Evolutionary conservation across 1,140 invertebrate species (phyloP).

Genomic region (Drosophila nannoptera): DNA sequence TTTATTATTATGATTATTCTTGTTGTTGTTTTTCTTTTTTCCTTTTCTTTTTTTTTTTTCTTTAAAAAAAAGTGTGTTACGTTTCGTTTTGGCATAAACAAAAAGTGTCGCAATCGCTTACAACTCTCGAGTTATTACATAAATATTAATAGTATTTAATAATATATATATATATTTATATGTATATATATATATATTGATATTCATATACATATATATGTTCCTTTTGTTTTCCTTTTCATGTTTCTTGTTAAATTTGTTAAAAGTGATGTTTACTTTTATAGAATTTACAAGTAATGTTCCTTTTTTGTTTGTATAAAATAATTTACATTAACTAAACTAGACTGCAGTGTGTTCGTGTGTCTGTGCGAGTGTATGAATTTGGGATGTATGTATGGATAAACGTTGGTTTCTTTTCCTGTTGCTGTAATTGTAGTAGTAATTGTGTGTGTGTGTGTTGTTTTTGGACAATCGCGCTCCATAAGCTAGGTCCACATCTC

Average conservation of each 20-base stretch:
- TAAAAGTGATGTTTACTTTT: constrained; percentile 54
- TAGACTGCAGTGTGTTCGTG: constrained; percentile 47
- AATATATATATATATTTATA: constrained; percentile 24
- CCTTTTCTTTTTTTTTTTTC: too few species aligned
- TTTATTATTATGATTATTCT: too few species aligned
- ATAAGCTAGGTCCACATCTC: constrained; percentile 16
- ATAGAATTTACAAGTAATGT: constrained; percentile 58
- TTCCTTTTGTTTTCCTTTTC: constrained; percentile 5
- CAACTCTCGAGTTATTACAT: constrained; percentile 70
- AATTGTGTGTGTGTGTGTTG: too few species aligned
- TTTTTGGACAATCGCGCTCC: too few species aligned
- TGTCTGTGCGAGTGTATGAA: constrained; percentile 22
- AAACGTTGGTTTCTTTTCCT: constrained; percentile 11
- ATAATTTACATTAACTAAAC: constrained; percentile 78
- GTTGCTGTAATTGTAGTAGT: too few species aligned
- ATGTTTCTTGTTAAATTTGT: constrained; percentile 38
- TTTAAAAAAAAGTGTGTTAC: constrained; percentile 25
- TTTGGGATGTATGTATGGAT: constrained; percentile 11
- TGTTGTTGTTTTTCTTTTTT: too few species aligned
- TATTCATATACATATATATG: constrained; percentile 5
- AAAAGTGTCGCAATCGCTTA: constrained; percentile 50
- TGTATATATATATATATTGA: constrained; percentile 18
- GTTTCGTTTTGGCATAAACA: constrained; percentile 64
- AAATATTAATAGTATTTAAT: constrained; percentile 26
- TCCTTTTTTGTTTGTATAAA: constrained; percentile 55